Evolutionary conservation across 2,888 invertebrate species (phyloP), one percentile per base, ranked within the genome.

Genomic region (Sycophila texana): DNA sequence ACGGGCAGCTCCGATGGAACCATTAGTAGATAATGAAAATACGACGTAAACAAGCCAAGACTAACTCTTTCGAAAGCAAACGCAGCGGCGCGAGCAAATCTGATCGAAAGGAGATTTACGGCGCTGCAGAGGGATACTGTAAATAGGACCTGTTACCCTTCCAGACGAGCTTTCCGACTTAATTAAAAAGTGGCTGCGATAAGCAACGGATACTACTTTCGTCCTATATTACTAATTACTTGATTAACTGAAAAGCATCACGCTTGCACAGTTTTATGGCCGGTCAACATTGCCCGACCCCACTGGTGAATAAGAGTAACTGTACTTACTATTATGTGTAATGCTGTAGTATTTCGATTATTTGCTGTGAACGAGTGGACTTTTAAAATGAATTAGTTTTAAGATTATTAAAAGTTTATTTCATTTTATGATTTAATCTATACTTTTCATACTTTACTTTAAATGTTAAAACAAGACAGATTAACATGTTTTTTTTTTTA

Each of bases 191-290:
- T 26, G 57, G 16, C 7, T 7, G 49, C 57, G 65, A 71, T 71
- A 71, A 71, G 39, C 20, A 63, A 55, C 4, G 57, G 51, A 65
- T 67, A 68, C 30, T 20, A 26, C 3, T n/a, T 68, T 47, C 39
- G 57, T 20, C 30, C 49, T 71, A 63, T 47, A 22, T 57, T 47
- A 20, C 57, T 76, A 76, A 76, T 76, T 76, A 71, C 47, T 51
- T 67, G 63, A 70, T 76, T 70, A 71, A 71, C 57, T 60, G 63
- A 77, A 22, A 66, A 75, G 74, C 49, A 74, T 65, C 30, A 53
- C 18, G 58, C 75, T 26, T 55, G 63, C 14, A 16, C 30, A 51
- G 57, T 26, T 71, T 77, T 71, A 77, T 71, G 65, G 65, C 22
- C 57, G 30, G 71, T 26, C 20, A 18, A 20, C 71, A 66, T 51